Evolutionary conservation across 2,113 vertebrate genomes (phyloP).

Genomic region (Macquaria ambigua): DNA sequence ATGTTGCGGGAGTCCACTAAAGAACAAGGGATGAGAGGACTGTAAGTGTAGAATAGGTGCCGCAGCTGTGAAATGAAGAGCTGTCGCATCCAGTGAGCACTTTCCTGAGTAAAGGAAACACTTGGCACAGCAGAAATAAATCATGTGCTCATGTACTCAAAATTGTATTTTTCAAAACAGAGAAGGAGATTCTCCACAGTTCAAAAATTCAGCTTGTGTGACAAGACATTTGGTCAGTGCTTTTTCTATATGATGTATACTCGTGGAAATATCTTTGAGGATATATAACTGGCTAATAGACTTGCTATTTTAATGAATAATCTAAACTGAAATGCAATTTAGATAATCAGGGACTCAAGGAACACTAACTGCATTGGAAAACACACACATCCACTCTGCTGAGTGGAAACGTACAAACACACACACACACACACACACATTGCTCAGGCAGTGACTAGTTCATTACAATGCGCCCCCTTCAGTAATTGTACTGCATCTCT

Average conservation of each 20-base stretch:
- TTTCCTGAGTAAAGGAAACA: conserved; percentile 78
- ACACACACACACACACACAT: neutral
- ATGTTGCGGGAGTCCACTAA: conserved; percentile 69
- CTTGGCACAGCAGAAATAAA: conserved; percentile 83
- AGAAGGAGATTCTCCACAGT: conserved; percentile 40
- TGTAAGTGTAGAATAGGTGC: conserved; percentile 78
- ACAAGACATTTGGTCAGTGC: conserved; percentile 17
- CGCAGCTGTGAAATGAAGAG: conserved; percentile 82
- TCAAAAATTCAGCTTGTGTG: conserved; percentile 27
- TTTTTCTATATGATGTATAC: neutral
- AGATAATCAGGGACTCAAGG: conserved; percentile 16
- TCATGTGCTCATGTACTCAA: conserved; percentile 73
- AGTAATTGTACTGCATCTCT: conserved; percentile 27
- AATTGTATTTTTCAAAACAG: conserved; percentile 66
- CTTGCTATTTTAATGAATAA: conserved; percentile 23
- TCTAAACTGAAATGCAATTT: conserved; percentile 18
- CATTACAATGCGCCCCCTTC: conserved; percentile 22
- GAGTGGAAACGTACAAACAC: conserved; percentile 8
- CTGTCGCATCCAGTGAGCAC: conserved; percentile 80
- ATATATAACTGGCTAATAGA: conserved; percentile 3
- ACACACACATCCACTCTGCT: conserved; percentile 12
- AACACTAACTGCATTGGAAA: conserved; percentile 14
- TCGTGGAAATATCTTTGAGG: neutral
- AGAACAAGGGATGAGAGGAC: conserved; percentile 70
- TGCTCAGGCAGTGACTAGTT: conserved; percentile 11